Base-by-base conservation (phyloP, 2,888 invertebrate species). In the Operophtera brumata region DNA sequence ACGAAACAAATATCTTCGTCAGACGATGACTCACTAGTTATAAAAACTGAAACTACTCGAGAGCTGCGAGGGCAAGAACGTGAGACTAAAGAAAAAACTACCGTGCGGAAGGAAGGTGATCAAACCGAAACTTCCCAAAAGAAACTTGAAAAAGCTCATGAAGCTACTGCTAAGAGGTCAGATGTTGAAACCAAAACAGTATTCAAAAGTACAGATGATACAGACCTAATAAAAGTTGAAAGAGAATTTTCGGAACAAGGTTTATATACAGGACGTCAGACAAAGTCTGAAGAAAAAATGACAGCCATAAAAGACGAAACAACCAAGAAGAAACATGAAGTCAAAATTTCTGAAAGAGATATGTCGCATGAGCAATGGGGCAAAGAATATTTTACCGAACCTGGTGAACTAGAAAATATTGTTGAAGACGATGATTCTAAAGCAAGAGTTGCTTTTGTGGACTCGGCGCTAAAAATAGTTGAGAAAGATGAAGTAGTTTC, bases 281-380 rank as follows among this genome's bases (percentile, higher is more conserved):
- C 85, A 10, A 85, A 88, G 65, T 86, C 87, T 36, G 84, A 88
- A 74, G 91, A 91, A 66, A 86, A 82, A 69, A 89, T 90, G 82
- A 90, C 90, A 32, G 84, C 91, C 4, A 67, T 91, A 0, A 91
- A 85, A 75, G 91, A 91, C 59, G 91, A 89, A 60, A 87, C 83
- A 6, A 69, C 84, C 1, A 89, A 87, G 60, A 91, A 87, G 63
- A 86, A 86, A 61, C 82, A 90, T 51, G 91, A 91, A 71, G 75
- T 91, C 0, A 91, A 90, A 75, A 90, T 90, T 62, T 91, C 91
- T 2, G 91, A 91, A 74, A 76, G 91, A 65, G 91, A 91, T 65
- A 65, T 91, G 58, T 90, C 84, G 6, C 90, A 90, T 69, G 91
- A 91, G 61, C 90, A 90, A 58, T 91, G 91, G 91, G 91, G 91